Evolutionary conservation across 2,888 invertebrate species (phyloP), one percentile per base, ranked within the genome.

Genomic region (Aphidius colemani): DNA sequence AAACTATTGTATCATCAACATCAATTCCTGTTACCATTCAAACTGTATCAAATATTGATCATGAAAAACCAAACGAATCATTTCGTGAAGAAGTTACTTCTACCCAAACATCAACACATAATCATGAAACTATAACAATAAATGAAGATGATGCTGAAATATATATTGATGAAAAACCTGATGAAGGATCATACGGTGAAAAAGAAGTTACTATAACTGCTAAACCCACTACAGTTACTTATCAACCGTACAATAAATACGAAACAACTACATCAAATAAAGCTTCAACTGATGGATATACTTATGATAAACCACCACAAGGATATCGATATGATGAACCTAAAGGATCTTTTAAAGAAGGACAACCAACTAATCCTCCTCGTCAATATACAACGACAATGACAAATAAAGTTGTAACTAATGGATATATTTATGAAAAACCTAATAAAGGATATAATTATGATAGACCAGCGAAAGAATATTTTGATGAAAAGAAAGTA

Each of bases 1-100:
- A 72, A 44, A 76, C 75, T 45, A 63, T 76, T 0, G 64, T 74
- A 3, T 74, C 75, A 5, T 62, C 79, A 0, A 75, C 75, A 0
- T 50, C 68, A 6, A 63, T 71, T 18, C 75, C 76, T 43, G 66
- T 70, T 0, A 70, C 69, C 1, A 48, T 67, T 4, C 67, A 59
- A 2, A 65, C 67, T 41, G 64, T 66, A 13, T 30, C 30, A 30
- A 30, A 30, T 30, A 30, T 5, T 30, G 44, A 59, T 11, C 18
- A 7, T 49, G 53, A 58, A 18, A 39, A 41, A 43, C 48, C 48
- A 11, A 65, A 60, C 7, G 66, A 65, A 69, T 44, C 63, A 53
- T 7, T 67, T 70, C 48, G 66, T 53, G 30, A 51, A 64, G 46
- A 44, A 61, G 61, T 44, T 64, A 58, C 45, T 39, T 30, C n/a